phyloP scores from a whole-genome alignment of 2,113 vertebrate genomes.

The Pollachius pollachius region DNA sequence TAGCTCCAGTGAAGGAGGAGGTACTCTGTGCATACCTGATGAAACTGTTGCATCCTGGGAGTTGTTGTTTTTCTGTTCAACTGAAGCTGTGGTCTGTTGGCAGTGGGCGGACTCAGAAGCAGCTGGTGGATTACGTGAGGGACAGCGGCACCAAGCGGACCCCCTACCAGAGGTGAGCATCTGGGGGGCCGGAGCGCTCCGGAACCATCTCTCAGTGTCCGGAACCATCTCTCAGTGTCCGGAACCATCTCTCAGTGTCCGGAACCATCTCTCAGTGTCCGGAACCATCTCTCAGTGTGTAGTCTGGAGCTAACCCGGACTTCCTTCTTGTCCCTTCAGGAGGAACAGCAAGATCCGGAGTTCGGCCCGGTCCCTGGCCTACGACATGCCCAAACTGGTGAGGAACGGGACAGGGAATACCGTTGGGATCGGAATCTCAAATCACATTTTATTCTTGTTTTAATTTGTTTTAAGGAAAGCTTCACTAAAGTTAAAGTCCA shows the following conservation, averaged over 20 bases:
- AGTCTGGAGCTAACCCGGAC: slow-evolving; percentile 5
- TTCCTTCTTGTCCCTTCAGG: slow-evolving; percentile 73
- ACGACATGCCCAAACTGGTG: slow-evolving; percentile 87
- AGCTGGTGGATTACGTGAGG: slow-evolving; percentile 88
- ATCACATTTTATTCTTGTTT: too few relatives aligned
- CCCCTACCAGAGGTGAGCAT: slow-evolving; percentile 86
- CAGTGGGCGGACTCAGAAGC: slow-evolving; percentile 95
- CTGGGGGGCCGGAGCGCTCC: too few relatives aligned
- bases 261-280: not conserved
- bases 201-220: too few relatives aligned
- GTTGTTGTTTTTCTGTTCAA: slow-evolving; percentile 7
- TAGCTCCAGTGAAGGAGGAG: too few relatives aligned
- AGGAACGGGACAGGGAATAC: slow-evolving; percentile 46
- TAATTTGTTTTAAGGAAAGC: too few relatives aligned
- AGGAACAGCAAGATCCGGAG: slow-evolving; percentile 85
- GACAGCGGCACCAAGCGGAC: slow-evolving; percentile 84
- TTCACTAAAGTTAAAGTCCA: too few relatives aligned
- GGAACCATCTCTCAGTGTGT: not conserved
- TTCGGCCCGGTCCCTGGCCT: slow-evolving; percentile 70
- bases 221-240: too few relatives aligned
- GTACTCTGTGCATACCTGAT: too few relatives aligned
- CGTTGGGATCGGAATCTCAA: too few relatives aligned
- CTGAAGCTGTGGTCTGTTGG: slow-evolving; percentile 8
- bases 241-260: not conserved
- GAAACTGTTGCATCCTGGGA: not conserved